Evolutionary conservation across 2,888 invertebrate genomes (phyloP).

Genomic region (Euclidia mi): DNA sequence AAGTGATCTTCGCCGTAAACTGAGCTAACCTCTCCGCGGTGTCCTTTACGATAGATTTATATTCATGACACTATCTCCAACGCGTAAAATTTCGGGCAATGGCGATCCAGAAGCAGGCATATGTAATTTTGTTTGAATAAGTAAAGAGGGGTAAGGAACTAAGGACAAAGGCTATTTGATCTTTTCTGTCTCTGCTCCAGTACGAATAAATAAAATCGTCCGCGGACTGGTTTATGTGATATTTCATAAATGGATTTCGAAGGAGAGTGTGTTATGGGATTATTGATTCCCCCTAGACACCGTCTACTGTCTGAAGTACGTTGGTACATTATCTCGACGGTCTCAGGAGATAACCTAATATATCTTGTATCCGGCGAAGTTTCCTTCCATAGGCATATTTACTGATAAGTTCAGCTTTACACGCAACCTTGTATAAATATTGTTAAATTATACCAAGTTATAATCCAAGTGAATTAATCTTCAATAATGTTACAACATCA

Average conservation of each 20-base stretch:
- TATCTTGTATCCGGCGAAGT: constrained; percentile 54
- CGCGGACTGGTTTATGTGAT: constrained; percentile 82
- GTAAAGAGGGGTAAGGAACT: constrained; percentile 82
- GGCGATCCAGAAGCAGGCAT: constrained; percentile 89
- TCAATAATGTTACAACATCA: no score
- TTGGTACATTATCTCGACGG: constrained; percentile 65
- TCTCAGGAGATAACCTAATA: constrained; percentile 69
- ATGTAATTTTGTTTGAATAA: constrained; percentile 90
- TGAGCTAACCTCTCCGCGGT: constrained; percentile 81
- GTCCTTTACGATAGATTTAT: constrained; percentile 90
- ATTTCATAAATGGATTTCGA: constrained; percentile 85
- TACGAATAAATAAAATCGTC: constrained; percentile 83
- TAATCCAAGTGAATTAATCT: no score
- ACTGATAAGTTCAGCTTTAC: constrained; percentile 18
- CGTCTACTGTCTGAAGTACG: constrained; percentile 61
- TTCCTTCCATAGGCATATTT: constrained; percentile 40
- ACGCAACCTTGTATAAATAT: not conserved
- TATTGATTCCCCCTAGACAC: constrained; percentile 77
- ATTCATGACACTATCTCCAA: constrained; percentile 89
- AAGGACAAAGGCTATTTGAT: constrained; percentile 89
- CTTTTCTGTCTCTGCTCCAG: constrained; percentile 75
- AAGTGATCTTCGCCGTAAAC: constrained; percentile 87
- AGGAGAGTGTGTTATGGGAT: constrained; percentile 78
- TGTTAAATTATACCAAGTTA: no score
- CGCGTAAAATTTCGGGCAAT: constrained; percentile 90